phyloP scores from a whole-genome alignment of 2,113 vertebrate species.

The Echinops telfairi region DNA sequence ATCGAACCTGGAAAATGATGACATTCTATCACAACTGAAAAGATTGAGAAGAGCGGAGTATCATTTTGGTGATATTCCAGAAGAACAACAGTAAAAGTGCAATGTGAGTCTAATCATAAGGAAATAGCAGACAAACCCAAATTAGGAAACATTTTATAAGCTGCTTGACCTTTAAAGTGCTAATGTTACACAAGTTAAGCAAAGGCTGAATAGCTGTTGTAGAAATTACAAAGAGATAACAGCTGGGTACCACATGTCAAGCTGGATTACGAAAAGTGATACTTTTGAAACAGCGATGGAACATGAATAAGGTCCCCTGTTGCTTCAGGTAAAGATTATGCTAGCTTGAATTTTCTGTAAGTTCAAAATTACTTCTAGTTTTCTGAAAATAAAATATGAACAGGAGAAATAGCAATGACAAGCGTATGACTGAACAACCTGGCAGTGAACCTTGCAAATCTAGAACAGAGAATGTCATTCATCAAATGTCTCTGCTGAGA shows the following conservation, averaged over 20 bases:
- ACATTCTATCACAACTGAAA: not conserved
- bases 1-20: not conserved
- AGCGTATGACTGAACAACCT: not conserved
- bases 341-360: not conserved
- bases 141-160: not conserved
- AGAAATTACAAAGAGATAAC: not conserved
- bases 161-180: not conserved
- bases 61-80: not conserved
- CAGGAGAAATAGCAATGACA: not conserved
- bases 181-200: not conserved
- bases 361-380: not conserved
- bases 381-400: constrained; percentile 13
- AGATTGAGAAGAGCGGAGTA: not conserved
- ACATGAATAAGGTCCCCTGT: not conserved
- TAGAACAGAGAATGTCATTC: not conserved
- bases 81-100: not conserved
- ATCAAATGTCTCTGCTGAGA: not conserved
- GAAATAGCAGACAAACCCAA: not conserved
- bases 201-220: not conserved
- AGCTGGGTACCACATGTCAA: not conserved
- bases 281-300: not conserved
- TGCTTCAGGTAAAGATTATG: not conserved
- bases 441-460: not conserved
- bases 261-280: not conserved
- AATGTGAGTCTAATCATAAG: not conserved